Base-by-base conservation (phyloP, 2,797 vertebrate genomes). In the Schizothorax lantsangensis region DNA sequence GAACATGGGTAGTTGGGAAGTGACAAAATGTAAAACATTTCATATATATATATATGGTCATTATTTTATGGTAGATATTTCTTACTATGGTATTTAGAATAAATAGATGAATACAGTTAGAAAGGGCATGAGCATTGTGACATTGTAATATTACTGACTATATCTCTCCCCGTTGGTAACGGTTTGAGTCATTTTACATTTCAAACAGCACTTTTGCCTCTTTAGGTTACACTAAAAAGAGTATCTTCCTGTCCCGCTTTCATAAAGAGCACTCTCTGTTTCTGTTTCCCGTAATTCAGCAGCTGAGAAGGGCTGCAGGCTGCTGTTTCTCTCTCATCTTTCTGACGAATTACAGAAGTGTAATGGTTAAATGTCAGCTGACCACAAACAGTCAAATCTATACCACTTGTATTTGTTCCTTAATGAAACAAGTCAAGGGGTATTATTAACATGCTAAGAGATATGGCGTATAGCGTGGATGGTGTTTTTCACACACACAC, bases 231-330 rank as follows among this genome's bases (percentile, higher is more conserved):
- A 36, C 30, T 15, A 81, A 49, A 69, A 82, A 81, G 4, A 43
- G 15, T 11, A 71, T 59, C 52, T 45, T 43, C n/a, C 26, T 0
- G 1, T 68, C 52, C 26, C 30, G n/a, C 54, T 84, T 84, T 57
- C 19, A 75, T 57, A 64, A 62, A 74, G 21, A 47, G 7, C 43
- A 33, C 43, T 75, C 57, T 75, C 30, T 36, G 82, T 84, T 75
- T 84, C 72, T 19, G 43, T 68, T 84, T 84, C 73, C 73, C 59
- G 21, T 40, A 84, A 84, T 54, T 68, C 73, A 78, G 62, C 74
- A 68, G 33, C 45, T 68, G 83, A 68, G 10, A 12, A 84, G 17
- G 11, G 38, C 26, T 64, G 26, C 7, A n/a, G 19, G 38, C 52
- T 43, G 36, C 69, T 0, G 9, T 84, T 84, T 75, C 59, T 68